Conservation (phyloP, 1,140 invertebrate genomes). For the Triops longicaudatus region DNA sequence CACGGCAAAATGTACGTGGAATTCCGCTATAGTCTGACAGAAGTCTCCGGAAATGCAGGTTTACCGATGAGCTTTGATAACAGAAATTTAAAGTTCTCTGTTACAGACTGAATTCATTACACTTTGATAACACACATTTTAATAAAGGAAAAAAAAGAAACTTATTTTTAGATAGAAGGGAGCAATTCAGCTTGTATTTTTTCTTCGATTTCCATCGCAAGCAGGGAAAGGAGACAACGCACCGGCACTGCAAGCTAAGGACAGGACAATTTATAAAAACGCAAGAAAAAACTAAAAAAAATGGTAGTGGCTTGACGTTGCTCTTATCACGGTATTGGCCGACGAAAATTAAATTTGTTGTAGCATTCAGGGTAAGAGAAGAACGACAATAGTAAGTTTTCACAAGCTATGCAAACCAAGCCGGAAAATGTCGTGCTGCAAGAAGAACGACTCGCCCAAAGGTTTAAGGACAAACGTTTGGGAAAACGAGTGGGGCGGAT, state of each 20-base stretch:
- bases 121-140: no score
- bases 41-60: no score
- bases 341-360: conserved; percentile 21
- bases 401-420: conserved; percentile 64
- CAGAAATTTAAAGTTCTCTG: no score
- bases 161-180: neutral
- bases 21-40: no score
- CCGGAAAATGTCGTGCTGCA: conserved; percentile 84
- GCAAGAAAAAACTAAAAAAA: conserved; percentile 20
- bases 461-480: conserved; percentile 87
- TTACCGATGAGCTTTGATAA: no score
- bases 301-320: conserved; percentile 9
- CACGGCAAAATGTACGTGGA: no score
- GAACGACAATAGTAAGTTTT: conserved; percentile 15
- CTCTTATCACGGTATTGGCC: neutral
- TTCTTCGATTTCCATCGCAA: neutral
- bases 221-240: neutral
- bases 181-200: neutral
- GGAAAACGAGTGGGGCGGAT: conserved; percentile 80
- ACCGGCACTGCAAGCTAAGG: conserved; percentile 2
- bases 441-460: conserved; percentile 73
- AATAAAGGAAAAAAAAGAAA: neutral
- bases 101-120: no score
- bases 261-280: neutral
- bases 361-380: neutral